These are phyloP conservation scores for Parnassius glacialis DNA, from an alignment of 2,888 invertebrate genomes.

Conservation along the genomic window DNA sequence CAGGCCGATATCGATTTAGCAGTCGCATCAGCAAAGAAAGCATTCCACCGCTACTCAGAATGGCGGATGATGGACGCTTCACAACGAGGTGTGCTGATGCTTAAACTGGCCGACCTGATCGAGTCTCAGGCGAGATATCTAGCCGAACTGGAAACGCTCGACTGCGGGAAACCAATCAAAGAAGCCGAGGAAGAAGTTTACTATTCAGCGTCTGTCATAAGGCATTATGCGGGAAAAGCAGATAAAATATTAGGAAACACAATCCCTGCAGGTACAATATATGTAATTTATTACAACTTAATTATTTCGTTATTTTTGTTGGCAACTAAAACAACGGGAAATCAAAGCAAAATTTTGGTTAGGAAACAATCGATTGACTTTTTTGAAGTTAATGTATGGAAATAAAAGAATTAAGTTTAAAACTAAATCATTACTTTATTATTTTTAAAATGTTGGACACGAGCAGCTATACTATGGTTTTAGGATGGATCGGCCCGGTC, in stretches of 20 bases:
- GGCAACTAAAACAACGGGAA: no score
- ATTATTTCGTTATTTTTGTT: no score
- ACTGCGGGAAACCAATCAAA: constrained; percentile 95
- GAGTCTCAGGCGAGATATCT: constrained; percentile 87
- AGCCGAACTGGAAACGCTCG: constrained; percentile 94
- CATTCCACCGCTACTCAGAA: constrained; percentile 85
- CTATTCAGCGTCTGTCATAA: constrained; percentile 82
- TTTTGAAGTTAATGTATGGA: no score
- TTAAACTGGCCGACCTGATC: constrained; percentile 87
- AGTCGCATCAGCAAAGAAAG: constrained; percentile 88
- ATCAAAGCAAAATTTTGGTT: no score
- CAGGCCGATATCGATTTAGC: constrained; percentile 91
- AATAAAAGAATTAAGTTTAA: no score
- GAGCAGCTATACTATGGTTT: no score
- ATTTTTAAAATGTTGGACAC: no score
- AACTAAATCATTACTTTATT: no score
- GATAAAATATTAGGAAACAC: constrained; percentile 92
- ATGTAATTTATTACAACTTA: no score
- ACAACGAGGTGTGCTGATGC: constrained; percentile 86
- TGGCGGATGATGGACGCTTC: constrained; percentile 93
- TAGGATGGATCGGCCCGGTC: no score
- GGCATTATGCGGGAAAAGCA: constrained; percentile 96
- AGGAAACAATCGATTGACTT: no score
- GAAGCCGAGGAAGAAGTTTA: constrained; percentile 86
- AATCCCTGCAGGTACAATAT: constrained; percentile 81